phyloP scores from a whole-genome alignment of 2,113 vertebrate species.

The Mionectes macconnelli region DNA sequence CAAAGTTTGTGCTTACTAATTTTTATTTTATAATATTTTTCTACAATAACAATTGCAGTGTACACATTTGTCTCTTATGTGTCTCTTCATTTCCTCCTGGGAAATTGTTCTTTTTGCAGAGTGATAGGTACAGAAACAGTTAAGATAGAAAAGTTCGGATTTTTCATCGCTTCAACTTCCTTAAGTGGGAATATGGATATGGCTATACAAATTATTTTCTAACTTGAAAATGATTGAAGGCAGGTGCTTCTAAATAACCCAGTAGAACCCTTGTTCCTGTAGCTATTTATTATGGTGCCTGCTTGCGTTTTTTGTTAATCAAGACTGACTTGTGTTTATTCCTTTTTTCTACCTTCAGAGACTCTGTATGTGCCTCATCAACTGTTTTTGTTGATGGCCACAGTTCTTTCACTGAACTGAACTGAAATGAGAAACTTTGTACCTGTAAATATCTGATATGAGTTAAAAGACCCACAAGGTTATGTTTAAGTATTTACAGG shows the following conservation, averaged over 20 bases:
- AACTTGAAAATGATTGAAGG: accelerated
- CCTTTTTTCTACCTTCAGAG: accelerated
- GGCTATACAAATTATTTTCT: background rate
- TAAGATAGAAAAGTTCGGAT: background rate
- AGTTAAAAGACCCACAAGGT: background rate
- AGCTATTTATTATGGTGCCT: background rate
- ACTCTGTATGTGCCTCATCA: background rate
- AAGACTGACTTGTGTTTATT: background rate
- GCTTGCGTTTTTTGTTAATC: background rate
- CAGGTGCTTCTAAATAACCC: background rate
- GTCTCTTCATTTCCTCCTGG: background rate
- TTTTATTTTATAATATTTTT: background rate
- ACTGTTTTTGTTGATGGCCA: background rate
- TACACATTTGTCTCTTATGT: accelerated
- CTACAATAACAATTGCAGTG: background rate
- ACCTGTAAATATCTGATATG: background rate
- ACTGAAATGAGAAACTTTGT: background rate
- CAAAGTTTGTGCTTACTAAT: background rate
- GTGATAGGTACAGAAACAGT: background rate
- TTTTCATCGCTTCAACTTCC: background rate
- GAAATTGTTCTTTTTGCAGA: background rate
- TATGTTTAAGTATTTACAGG: background rate
- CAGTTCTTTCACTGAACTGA: background rate
- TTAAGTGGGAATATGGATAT: background rate
- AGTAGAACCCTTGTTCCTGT: background rate